phyloP scores from a whole-genome alignment of 2,113 vertebrate species.

The Microcebus lehilahytsara region DNA sequence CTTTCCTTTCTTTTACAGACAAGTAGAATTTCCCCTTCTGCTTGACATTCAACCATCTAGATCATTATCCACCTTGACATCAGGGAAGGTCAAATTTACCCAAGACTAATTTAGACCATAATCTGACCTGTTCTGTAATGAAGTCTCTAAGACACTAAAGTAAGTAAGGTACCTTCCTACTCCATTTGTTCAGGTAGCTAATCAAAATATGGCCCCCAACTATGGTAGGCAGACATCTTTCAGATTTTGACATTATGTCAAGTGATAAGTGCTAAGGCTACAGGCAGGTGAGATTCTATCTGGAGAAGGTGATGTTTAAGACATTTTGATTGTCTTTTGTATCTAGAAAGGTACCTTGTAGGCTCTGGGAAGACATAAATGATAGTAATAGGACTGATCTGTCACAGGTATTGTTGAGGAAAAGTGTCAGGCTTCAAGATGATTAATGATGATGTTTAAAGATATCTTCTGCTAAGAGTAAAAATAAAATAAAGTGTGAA shows the following conservation, averaged over 20 bases:
- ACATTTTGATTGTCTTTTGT: neutral
- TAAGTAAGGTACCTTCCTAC: neutral
- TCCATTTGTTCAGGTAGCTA: neutral
- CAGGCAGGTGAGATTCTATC: neutral
- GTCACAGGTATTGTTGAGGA: neutral
- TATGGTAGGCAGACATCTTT: neutral
- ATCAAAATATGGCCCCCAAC: neutral
- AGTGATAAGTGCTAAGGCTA: neutral
- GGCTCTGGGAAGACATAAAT: neutral
- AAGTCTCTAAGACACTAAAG: neutral
- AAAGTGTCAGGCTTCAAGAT: conserved; percentile 10
- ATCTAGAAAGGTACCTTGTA: neutral
- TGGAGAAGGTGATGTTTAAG: neutral
- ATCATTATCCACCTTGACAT: neutral
- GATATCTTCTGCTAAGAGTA: conserved; percentile 22
- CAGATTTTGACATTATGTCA: neutral
- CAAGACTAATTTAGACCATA: neutral
- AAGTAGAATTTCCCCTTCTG: neutral
- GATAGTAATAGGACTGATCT: neutral
- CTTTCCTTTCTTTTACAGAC: neutral
- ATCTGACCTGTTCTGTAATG: neutral
- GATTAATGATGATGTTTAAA: conserved; percentile 33
- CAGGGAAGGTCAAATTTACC: neutral
- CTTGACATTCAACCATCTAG: neutral
- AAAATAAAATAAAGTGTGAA: conserved; percentile 56